These are phyloP conservation scores for Cyrtodaria siliqua DNA, from an alignment of 2,888 invertebrate genomes.

Conservation along the genomic window DNA sequence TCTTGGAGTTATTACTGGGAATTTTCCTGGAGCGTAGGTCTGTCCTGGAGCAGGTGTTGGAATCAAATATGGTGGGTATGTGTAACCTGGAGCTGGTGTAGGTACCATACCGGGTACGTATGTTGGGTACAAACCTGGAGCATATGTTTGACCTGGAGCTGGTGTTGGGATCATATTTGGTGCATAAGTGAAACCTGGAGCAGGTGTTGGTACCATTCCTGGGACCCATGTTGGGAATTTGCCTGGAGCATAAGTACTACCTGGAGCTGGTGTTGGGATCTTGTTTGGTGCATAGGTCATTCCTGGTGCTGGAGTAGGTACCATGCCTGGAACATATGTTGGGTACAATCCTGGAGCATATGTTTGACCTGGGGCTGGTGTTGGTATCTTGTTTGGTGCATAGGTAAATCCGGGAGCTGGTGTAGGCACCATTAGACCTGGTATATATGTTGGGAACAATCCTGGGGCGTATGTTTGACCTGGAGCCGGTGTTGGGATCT, in stretches of 20 bases:
- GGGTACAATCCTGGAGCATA: constrained; percentile 41
- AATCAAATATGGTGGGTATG: constrained; percentile 24
- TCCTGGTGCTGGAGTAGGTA: constrained; percentile 67
- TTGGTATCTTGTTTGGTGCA: constrained; percentile 60
- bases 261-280: constrained; percentile 65
- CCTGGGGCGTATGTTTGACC: too few relatives aligned
- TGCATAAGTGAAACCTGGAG: constrained; percentile 61
- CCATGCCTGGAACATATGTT: constrained; percentile 47
- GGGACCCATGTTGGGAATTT: constrained; percentile 59
- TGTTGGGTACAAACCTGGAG: constrained; percentile 50
- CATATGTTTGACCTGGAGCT: constrained; percentile 57
- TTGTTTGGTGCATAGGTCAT: constrained; percentile 62
- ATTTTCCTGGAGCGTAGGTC: constrained; percentile 56
- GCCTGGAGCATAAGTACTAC: constrained; percentile 63
- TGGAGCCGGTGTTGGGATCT: too few relatives aligned
- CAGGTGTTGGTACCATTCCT: constrained; percentile 63
- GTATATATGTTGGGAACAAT: too few relatives aligned
- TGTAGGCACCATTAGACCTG: constrained; percentile 53
- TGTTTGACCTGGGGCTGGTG: constrained; percentile 57
- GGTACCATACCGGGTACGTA: constrained; percentile 50
- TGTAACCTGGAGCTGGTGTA: constrained; percentile 53
- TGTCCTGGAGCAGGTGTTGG: constrained; percentile 59
- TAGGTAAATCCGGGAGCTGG: constrained; percentile 51
- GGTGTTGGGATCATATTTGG: constrained; percentile 52
- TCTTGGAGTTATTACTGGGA: constrained; percentile 45